These are phyloP conservation scores for Centruroides sculpturatus DNA, from an alignment of 1,140 invertebrate genomes.

Conservation along the genomic window DNA sequence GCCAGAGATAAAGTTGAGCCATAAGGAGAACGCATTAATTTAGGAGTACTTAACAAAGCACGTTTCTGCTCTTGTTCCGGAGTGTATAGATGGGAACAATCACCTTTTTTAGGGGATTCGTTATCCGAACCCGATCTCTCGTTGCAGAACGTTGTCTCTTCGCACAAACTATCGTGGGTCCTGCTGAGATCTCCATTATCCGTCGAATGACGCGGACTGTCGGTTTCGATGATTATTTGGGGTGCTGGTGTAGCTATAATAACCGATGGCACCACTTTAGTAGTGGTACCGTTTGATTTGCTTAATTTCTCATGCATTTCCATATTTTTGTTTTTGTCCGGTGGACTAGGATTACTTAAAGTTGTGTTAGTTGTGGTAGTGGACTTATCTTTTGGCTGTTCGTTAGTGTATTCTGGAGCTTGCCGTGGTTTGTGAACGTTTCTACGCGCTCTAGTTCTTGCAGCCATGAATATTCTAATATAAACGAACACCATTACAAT, in stretches of 20 bases:
- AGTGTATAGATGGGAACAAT: not conserved
- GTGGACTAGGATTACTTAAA: constrained; percentile 23
- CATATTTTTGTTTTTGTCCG: constrained; percentile 8
- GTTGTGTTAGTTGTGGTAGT: constrained; percentile 20
- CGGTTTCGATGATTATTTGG: constrained; percentile 4
- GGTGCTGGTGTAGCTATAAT: not conserved
- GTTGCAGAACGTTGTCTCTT: not conserved
- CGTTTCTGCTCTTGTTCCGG: not conserved
- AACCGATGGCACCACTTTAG: not conserved
- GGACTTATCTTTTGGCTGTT: constrained; percentile 16
- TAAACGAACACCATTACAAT: constrained; percentile 99
- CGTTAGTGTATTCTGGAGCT: constrained; percentile 9
- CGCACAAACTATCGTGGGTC: not conserved
- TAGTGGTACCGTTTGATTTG: not conserved
- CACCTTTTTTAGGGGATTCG: not conserved
- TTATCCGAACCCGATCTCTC: not conserved
- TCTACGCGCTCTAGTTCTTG: constrained; percentile 69
- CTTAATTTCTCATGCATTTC: not conserved
- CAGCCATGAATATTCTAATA: constrained; percentile 93
- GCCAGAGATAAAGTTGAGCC: constrained; percentile 17
- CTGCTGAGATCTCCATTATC: not conserved
- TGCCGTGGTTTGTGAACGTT: constrained; percentile 9
- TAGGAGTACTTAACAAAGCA: constrained; percentile 13
- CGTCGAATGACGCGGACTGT: not conserved
- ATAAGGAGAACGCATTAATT: constrained; percentile 15